phyloP scores from a whole-genome alignment of 2,888 invertebrate genomes.

The Amphipoea lucens region DNA sequence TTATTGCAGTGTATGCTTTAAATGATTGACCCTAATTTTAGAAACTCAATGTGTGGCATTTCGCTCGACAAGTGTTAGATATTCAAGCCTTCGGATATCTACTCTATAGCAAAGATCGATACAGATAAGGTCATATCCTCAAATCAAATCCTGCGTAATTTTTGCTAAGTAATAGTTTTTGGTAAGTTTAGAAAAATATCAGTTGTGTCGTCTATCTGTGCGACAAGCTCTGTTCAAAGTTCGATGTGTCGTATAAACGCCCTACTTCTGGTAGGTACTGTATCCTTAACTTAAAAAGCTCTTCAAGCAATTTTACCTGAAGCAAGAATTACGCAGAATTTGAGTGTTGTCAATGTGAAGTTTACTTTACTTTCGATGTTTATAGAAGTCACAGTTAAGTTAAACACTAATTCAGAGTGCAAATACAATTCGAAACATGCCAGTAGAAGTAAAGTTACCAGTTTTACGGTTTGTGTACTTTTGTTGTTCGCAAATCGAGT shows the following conservation, averaged over 20 bases:
- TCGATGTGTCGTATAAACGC: not conserved
- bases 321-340: conserved; percentile 8
- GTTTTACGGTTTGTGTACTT: conserved; percentile 24
- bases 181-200: too few relatives aligned
- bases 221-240: not conserved
- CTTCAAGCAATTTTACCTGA: not conserved
- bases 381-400: conserved; percentile 24
- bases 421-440: conserved; percentile 17
- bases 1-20: not conserved
- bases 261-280: not conserved
- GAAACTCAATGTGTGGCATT: not conserved
- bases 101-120: not conserved
- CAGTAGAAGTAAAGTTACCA: conserved; percentile 11
- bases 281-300: not conserved
- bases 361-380: conserved; percentile 7
- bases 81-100: not conserved
- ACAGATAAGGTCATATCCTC: not conserved
- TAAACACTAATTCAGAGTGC: conserved; percentile 9
- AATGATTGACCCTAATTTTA: not conserved
- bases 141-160: not conserved
- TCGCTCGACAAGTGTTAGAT: not conserved
- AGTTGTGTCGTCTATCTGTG: not conserved
- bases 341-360: not conserved
- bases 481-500: conserved; percentile 9
- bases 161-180: not conserved